phyloP scores from a whole-genome alignment of 2,888 invertebrate species.

The Drosophila neutralis region DNA sequence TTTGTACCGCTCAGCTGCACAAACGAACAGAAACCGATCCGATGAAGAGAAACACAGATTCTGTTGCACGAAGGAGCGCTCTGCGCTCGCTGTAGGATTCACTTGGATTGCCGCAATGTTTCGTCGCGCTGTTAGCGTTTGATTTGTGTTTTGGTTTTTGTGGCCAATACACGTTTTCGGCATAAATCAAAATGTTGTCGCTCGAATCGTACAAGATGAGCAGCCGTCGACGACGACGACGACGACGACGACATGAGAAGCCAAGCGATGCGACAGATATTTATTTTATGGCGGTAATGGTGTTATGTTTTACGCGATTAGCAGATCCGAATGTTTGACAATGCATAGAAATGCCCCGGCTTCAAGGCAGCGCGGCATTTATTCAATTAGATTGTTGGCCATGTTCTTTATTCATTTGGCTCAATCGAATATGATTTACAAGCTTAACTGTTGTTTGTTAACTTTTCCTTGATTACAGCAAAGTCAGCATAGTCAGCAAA shows the following conservation, averaged over 20 bases:
- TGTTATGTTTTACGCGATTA: constrained; percentile 85
- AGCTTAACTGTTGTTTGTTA: not conserved
- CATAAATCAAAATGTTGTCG: constrained; percentile 82
- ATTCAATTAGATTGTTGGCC: constrained; percentile 42
- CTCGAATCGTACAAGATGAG: constrained; percentile 52
- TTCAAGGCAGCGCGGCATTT: constrained; percentile 1
- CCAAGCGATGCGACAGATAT: constrained; percentile 77
- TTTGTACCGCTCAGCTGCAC: constrained; percentile 41
- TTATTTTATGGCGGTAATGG: constrained; percentile 85
- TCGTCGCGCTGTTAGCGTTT: constrained; percentile 81
- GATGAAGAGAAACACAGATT: constrained; percentile 25
- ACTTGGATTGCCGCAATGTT: constrained; percentile 72
- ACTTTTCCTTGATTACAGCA: not conserved
- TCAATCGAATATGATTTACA: not conserved
- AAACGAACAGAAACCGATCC: constrained; percentile 7
- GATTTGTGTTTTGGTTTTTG: constrained; percentile 79
- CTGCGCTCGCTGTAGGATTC: constrained; percentile 18
- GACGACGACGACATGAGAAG: constrained; percentile 10
- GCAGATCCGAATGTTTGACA: constrained; percentile 82
- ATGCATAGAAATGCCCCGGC: constrained; percentile 49
- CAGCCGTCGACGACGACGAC: not conserved
- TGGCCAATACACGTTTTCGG: constrained; percentile 61
- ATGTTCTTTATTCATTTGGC: not conserved
- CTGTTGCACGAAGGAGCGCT: constrained; percentile 29
- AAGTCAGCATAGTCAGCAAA: not conserved